Conservation (phyloP, 2,888 invertebrate species). For the Mimumesa dahlbomi region DNA sequence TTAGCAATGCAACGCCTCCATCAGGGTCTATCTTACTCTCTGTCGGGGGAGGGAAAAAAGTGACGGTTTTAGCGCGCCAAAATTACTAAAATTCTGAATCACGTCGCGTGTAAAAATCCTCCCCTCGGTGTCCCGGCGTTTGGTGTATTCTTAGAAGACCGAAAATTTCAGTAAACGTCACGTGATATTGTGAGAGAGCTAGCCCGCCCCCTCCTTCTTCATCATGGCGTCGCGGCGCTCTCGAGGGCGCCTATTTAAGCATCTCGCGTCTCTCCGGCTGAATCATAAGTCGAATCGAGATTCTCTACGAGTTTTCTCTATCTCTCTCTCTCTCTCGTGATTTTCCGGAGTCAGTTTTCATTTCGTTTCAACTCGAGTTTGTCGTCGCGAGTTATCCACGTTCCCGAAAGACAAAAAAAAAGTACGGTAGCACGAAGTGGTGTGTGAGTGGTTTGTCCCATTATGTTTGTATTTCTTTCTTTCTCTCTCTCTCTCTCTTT, state of each 20-base stretch:
- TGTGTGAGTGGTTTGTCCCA: neutral
- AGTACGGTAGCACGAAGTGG: constrained; percentile 30
- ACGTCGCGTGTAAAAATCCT: constrained; percentile 6
- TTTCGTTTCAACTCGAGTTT: no score
- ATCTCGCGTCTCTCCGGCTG: constrained; percentile 22
- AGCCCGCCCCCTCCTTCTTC: constrained; percentile 7
- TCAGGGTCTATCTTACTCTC: neutral
- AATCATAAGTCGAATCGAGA: constrained; percentile 42
- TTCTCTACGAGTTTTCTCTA: constrained; percentile 1
- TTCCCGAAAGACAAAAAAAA: constrained; percentile 17
- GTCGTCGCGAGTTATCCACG: no score
- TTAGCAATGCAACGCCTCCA: neutral
- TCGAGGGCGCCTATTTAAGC: constrained; percentile 53
- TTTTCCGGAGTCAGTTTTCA: no score
- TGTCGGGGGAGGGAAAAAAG: neutral
- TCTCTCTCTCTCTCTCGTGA: neutral
- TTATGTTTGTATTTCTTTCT: neutral
- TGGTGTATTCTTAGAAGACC: constrained; percentile 51
- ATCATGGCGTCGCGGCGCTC: constrained; percentile 2
- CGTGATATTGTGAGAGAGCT: constrained; percentile 37
- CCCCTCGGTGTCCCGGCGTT: constrained; percentile 13
- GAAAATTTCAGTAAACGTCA: constrained; percentile 52
- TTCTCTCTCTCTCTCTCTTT: neutral
- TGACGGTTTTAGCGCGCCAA: constrained; percentile 3
- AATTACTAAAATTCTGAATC: constrained; percentile 32